phyloP scores from a whole-genome alignment of 2,888 invertebrate genomes.

The Dicycla oo region DNA sequence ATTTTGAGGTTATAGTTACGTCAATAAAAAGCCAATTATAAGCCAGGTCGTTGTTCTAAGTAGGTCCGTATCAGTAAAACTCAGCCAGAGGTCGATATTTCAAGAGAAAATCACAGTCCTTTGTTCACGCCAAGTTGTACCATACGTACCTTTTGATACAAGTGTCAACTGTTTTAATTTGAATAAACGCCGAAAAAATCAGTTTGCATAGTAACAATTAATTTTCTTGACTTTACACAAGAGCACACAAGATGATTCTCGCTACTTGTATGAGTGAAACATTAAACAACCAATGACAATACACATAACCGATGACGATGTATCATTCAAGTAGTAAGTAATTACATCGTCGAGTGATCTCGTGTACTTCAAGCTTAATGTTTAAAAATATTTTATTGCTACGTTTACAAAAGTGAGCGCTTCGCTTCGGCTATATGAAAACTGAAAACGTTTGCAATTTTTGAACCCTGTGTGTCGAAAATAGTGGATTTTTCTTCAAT shows the following conservation, averaged over 20 bases:
- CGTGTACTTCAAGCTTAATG: neutral
- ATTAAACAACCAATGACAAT: neutral
- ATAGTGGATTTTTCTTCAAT: neutral
- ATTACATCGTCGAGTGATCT: neutral
- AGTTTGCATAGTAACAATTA: too few species aligned
- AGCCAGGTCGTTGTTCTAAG: too few species aligned
- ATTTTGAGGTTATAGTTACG: too few species aligned
- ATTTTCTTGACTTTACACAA: too few species aligned
- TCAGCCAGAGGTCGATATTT: too few species aligned
- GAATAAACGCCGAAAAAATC: too few species aligned
- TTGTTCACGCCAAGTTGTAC: too few species aligned
- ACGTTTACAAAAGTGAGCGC: conserved; percentile 10
- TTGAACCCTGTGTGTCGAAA: conserved; percentile 9
- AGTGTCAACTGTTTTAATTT: too few species aligned
- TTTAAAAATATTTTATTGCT: conserved; percentile 13
- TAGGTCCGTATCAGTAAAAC: too few species aligned
- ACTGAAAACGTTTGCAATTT: conserved; percentile 19
- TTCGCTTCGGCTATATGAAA: conserved; percentile 19
- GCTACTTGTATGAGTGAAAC: neutral
- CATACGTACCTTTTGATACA: too few species aligned
- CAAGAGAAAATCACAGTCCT: too few species aligned
- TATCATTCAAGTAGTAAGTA: neutral
- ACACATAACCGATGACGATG: neutral
- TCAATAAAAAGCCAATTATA: too few species aligned
- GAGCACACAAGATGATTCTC: neutral